Conservation (phyloP, 2,113 vertebrate genomes). For the Herpailurus yagouaroundi region DNA sequence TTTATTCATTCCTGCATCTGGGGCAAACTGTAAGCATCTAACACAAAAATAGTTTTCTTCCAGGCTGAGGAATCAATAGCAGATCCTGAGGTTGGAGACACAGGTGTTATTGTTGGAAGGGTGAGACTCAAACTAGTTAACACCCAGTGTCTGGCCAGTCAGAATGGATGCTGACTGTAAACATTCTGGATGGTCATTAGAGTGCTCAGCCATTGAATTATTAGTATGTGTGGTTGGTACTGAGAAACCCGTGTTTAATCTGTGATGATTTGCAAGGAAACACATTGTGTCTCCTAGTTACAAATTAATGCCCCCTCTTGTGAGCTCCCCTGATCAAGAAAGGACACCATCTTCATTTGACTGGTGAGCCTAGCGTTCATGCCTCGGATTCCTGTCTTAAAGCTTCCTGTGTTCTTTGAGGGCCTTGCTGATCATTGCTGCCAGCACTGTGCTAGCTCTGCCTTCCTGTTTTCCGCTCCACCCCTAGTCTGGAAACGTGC, state of each 20-base stretch:
- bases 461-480: neutral
- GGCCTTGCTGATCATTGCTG: neutral
- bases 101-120: neutral
- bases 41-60: neutral
- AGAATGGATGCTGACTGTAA: neutral
- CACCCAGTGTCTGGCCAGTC: neutral
- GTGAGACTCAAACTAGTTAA: neutral
- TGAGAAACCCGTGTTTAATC: neutral
- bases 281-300: neutral
- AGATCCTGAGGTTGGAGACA: neutral
- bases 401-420: neutral
- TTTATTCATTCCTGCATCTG: neutral
- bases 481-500: neutral
- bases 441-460: neutral
- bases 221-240: neutral
- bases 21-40: neutral
- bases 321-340: neutral
- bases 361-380: neutral
- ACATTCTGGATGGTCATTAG: neutral
- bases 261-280: neutral
- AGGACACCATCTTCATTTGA: neutral
- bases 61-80: neutral
- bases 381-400: neutral
- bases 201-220: neutral
- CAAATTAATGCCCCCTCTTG: neutral